phyloP scores from a whole-genome alignment of 2,888 invertebrate species.

The Spatulosminthurus flaviceps region DNA sequence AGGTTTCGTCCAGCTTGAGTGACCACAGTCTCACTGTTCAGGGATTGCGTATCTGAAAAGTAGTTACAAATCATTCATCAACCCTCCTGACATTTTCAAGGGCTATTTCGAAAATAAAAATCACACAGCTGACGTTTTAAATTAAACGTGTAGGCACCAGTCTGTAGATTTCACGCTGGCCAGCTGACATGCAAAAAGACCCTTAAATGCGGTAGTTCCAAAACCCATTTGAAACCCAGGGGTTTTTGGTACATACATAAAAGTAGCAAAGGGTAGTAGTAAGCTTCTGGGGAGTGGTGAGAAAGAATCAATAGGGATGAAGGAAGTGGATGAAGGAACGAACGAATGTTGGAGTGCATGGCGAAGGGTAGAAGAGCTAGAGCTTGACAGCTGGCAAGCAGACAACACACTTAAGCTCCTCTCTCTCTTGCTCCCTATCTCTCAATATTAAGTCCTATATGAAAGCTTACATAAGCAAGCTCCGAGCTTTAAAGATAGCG shows the following conservation, averaged over 20 bases:
- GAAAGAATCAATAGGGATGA: conserved; percentile 10
- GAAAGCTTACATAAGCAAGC: no score
- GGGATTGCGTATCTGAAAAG: conserved; percentile 73
- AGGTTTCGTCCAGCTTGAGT: conserved; percentile 75
- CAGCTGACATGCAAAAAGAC: conserved; percentile 4
- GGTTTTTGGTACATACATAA: no score
- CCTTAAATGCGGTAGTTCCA: not conserved
- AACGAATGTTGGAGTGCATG: not conserved
- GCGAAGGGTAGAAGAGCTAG: not conserved
- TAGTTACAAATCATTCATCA: no score
- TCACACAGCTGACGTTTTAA: no score
- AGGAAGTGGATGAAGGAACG: not conserved
- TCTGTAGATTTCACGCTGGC: not conserved
- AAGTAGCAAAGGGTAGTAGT: no score
- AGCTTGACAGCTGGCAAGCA: conserved; percentile 9
- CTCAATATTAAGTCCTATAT: no score
- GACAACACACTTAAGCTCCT: not conserved
- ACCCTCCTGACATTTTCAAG: no score
- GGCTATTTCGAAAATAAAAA: not conserved
- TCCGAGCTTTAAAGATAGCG: no score
- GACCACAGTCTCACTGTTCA: conserved; percentile 71
- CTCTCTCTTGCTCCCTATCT: no score
- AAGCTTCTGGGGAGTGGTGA: conserved; percentile 11
- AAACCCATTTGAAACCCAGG: no score
- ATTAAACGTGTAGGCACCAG: not conserved